These are phyloP conservation scores for Catocala sponsa DNA, from an alignment of 2,888 invertebrate genomes.

Conservation along the genomic window DNA sequence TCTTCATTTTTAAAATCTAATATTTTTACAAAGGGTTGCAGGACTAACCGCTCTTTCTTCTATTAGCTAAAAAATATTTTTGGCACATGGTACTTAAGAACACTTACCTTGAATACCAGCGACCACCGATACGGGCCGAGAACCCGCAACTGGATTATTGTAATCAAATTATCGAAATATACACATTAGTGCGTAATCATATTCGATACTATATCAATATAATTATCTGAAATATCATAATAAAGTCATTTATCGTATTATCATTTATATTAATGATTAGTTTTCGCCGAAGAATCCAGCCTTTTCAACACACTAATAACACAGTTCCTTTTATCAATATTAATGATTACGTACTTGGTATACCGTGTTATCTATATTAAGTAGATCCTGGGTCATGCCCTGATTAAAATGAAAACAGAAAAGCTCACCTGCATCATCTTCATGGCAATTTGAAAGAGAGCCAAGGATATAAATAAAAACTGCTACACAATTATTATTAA, in stretches of 20 bases:
- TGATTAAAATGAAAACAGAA: too few species aligned
- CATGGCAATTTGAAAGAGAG: too few species aligned
- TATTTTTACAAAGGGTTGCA: too few species aligned
- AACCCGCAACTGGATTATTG: conserved; percentile 67
- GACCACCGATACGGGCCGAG: conserved; percentile 53
- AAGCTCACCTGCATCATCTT: too few species aligned
- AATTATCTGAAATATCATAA: conserved; percentile 51
- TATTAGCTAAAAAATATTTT: too few species aligned
- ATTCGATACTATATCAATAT: conserved; percentile 55
- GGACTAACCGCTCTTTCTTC: too few species aligned
- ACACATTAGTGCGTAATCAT: conserved; percentile 60
- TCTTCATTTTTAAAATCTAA: too few species aligned
- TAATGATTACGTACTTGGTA: background rate
- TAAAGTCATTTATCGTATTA: conserved; percentile 41
- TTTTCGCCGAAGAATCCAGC: conserved; percentile 4
- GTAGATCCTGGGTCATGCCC: background rate
- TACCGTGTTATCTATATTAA: too few species aligned
- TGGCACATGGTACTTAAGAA: conserved; percentile 4
- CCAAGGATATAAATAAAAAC: too few species aligned
- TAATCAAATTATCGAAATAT: conserved; percentile 72
- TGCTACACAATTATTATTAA: too few species aligned
- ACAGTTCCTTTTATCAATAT: conserved; percentile 5
- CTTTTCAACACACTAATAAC: conserved; percentile 4
- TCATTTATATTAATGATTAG: conserved; percentile 28
- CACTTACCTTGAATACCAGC: conserved; percentile 58